These are phyloP conservation scores for Paedocypris micromegethes DNA, from an alignment of 2,797 vertebrate species.

Conservation along the genomic window DNA sequence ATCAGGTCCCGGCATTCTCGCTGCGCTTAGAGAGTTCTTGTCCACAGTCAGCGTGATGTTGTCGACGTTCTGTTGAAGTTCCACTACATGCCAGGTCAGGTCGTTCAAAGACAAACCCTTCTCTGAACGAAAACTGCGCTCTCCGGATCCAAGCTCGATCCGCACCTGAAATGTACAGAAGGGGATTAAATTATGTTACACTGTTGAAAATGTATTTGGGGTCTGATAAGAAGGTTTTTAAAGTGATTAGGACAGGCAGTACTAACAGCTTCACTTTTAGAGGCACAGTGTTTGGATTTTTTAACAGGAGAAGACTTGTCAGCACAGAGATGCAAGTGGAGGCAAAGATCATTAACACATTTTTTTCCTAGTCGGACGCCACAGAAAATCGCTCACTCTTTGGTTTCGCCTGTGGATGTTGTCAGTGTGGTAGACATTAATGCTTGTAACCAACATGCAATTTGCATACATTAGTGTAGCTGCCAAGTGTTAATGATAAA, in stretches of 20 bases:
- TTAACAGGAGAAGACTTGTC: conserved; percentile 30
- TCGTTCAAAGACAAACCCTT: conserved; percentile 68
- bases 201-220: neutral
- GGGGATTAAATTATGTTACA: neutral
- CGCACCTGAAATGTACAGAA: conserved; percentile 62
- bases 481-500: too few species aligned
- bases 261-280: neutral
- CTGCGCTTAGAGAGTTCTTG: conserved; percentile 57
- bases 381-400: conserved; percentile 49
- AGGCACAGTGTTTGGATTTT: neutral
- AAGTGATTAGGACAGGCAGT: neutral
- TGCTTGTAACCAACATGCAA: too few species aligned
- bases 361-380: conserved; percentile 46
- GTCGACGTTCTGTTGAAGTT: conserved; percentile 66
- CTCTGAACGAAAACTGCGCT: conserved; percentile 68
- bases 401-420: conserved; percentile 38
- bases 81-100: conserved; percentile 78
- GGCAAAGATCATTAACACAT: neutral
- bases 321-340: conserved; percentile 22
- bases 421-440: too few species aligned
- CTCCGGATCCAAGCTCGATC: conserved; percentile 73
- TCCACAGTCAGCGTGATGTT: conserved; percentile 73
- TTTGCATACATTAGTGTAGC: too few species aligned
- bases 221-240: too few species aligned
- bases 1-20: conserved; percentile 65